Conservation (phyloP, 1,140 invertebrate genomes). For the Halyomorpha halys region DNA sequence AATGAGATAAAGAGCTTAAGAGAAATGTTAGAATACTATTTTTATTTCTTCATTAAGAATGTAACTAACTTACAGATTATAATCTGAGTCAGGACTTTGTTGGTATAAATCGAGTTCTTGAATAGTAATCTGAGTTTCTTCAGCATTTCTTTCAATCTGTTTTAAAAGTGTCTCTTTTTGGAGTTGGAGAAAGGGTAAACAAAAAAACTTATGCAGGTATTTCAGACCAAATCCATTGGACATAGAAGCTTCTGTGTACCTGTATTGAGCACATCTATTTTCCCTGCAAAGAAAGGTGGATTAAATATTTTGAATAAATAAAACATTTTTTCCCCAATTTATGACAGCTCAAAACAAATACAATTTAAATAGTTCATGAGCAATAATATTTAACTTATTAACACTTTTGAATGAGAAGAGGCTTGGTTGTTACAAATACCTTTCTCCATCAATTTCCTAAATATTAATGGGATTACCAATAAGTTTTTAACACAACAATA, state of each 20-base stretch:
- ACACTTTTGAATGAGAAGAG: too few relatives aligned
- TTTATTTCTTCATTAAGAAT: too few relatives aligned
- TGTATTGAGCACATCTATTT: constrained; percentile 47
- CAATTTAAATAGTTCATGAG: too few relatives aligned
- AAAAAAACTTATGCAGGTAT: constrained; percentile 91
- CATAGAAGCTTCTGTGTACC: constrained; percentile 91
- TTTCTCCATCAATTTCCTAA: too few relatives aligned
- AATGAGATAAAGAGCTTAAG: not conserved
- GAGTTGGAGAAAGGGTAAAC: constrained; percentile 85
- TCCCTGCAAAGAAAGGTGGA: constrained; percentile 36
- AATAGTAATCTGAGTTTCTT: constrained; percentile 69
- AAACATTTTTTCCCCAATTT: too few relatives aligned
- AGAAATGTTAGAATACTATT: too few relatives aligned
- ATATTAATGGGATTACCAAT: too few relatives aligned
- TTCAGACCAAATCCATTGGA: constrained; percentile 91
- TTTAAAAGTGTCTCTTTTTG: constrained; percentile 78
- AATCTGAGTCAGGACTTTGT: constrained; percentile 84
- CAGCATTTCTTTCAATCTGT: constrained; percentile 78
- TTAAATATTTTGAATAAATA: constrained; percentile 5
- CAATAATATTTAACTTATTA: too few relatives aligned
- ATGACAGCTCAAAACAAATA: too few relatives aligned
- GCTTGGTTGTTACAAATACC: too few relatives aligned
- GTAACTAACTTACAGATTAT: constrained; percentile 51
- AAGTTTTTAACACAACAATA: too few relatives aligned
- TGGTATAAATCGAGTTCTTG: constrained; percentile 73